Conservation (phyloP, 2,113 vertebrate genomes). For the Mastomys coucha region DNA sequence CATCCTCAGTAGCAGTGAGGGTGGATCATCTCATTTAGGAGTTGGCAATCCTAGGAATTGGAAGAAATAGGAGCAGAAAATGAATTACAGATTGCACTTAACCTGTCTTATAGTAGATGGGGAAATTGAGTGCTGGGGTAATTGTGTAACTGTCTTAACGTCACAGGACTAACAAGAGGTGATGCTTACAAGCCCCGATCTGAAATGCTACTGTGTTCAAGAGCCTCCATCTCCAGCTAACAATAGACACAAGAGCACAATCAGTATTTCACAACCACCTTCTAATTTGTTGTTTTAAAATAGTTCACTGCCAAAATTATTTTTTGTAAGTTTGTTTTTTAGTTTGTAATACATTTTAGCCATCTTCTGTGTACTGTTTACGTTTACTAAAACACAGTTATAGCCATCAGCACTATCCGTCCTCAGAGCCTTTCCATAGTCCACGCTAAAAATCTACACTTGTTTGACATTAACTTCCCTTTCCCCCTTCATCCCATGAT, state of each 20-base stretch:
- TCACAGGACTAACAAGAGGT: neutral
- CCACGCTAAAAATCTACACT: neutral
- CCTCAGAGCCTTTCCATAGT: neutral
- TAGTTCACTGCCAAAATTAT: neutral
- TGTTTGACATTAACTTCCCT: neutral
- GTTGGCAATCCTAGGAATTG: neutral
- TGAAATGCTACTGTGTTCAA: neutral
- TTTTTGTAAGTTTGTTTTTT: neutral
- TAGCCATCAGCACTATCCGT: neutral
- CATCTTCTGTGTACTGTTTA: neutral
- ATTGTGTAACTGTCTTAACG: neutral
- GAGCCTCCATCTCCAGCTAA: neutral
- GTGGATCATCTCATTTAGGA: neutral
- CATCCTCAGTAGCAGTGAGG: neutral
- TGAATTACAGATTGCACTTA: neutral
- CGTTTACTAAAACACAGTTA: neutral
- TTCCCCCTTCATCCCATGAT: neutral
- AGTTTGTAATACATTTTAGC: neutral
- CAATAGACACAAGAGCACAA: neutral
- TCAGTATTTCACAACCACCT: neutral
- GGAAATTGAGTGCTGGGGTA: neutral
- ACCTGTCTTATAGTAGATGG: neutral
- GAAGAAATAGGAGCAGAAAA: neutral
- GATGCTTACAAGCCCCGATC: neutral
- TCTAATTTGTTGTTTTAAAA: constrained; percentile 1